phyloP scores from a whole-genome alignment of 2,113 vertebrate species.

The Alouatta palliata region DNA sequence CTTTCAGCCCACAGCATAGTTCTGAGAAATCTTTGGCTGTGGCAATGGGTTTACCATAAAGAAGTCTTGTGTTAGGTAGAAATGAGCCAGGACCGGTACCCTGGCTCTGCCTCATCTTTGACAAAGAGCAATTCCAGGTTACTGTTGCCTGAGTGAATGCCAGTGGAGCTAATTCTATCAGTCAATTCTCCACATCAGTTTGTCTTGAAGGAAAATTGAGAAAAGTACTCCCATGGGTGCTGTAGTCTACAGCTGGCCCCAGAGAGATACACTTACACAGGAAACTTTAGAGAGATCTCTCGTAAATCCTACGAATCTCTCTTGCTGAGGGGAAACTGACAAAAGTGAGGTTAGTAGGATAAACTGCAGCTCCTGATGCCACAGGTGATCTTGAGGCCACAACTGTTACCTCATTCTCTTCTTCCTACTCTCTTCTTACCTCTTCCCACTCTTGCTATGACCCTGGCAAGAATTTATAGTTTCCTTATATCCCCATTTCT shows the following conservation, averaged over 20 bases:
- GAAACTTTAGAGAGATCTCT: background rate
- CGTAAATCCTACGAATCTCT: background rate
- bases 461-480: background rate
- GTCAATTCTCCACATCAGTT: background rate
- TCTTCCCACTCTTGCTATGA: background rate
- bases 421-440: background rate
- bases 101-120: background rate
- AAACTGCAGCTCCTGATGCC: background rate
- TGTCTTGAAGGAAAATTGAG: background rate
- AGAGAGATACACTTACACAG: background rate
- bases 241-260: background rate
- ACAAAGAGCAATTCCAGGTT: background rate
- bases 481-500: background rate
- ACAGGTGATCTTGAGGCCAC: background rate
- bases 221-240: background rate
- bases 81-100: background rate
- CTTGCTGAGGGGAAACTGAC: background rate
- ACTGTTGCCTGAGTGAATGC: background rate
- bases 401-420: background rate
- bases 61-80: background rate
- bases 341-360: background rate
- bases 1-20: background rate
- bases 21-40: background rate
- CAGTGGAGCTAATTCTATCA: background rate
- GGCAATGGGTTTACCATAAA: background rate